Evolutionary conservation across 1,140 invertebrate species (phyloP), one percentile per base, ranked within the genome.

Genomic region (Heliothis subflexa): DNA sequence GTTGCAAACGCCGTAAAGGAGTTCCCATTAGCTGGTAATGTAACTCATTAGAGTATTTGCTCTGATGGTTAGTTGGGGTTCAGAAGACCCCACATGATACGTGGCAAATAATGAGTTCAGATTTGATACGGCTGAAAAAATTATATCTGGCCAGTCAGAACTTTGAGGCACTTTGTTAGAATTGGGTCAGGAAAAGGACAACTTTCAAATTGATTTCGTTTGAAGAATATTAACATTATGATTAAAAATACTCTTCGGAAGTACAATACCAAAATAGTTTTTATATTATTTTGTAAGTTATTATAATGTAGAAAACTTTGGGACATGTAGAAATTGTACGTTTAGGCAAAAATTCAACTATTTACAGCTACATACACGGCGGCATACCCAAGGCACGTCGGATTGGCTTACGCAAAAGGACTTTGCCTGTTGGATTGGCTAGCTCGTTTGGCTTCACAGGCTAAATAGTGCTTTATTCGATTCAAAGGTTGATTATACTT

Each of bases 11-110:
- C 50, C 7, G 47, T 76, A 64, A 55, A 66, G 47, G 61, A 68
- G 61, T 66, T 33, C 33, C 61, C 61, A 68, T 77, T 77, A 68
- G 62, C 21, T 9, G 11, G 47, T 77, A 77, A 66, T 66, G 62
- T 66, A 18, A 68, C 49, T 77, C 59, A 62, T 77, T 68, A 77
- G 28, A 70, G 62, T 54, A 77, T 47, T 73, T 59, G 50, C 57
- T 59, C 21, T 28, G 73, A 47, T 62, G 14, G 40, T 54, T 54
- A 18, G 55, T 47, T 61, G 54, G 54, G 40, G 71, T 59, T 61
- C 28, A 49, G 49, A 25, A 61, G 16, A 74, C 55, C 68, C 33
- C 33, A 40, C 33, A 16, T 72, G 70, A 50, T 49, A 70, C 18
- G 18, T 14, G 13, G 21, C 14, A 28, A 12, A 52, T 52, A 70